phyloP scores from a whole-genome alignment of 92 coral and sea anemone species.

The Chrysogorgia sp. region DNA sequence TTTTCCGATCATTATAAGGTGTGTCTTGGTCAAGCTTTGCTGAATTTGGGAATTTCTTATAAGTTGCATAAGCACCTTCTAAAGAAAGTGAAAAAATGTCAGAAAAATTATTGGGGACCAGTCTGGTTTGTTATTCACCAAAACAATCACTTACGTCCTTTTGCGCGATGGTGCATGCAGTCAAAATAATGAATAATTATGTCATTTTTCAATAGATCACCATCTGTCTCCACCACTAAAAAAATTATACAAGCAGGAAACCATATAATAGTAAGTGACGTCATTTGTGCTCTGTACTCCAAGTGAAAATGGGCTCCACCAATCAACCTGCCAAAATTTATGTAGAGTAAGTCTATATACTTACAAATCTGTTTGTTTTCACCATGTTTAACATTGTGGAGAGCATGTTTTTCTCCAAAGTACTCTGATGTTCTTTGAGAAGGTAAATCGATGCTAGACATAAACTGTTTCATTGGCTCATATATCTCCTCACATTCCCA shows the following conservation, averaged over 20 bases:
- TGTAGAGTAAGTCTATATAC: neutral
- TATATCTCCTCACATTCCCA: conserved; percentile 78
- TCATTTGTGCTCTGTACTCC: no score
- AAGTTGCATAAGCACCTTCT: conserved; percentile 65
- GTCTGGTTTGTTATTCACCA: neutral
- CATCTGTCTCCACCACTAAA: conserved; percentile 12
- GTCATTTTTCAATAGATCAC: conserved; percentile 61
- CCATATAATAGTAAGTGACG: no score
- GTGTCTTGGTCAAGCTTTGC: conserved; percentile 66
- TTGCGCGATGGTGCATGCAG: conserved; percentile 82
- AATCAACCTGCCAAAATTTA: no score
- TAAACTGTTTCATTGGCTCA: conserved; percentile 69
- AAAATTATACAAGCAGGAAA: neutral
- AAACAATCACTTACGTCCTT: conserved; percentile 56
- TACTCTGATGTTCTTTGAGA: conserved; percentile 33
- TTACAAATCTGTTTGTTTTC: neutral
- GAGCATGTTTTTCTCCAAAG: neutral
- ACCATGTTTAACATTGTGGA: neutral
- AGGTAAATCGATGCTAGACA: conserved; percentile 71
- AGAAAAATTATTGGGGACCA: no score
- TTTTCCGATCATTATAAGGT: conserved; percentile 81
- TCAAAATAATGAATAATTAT: conserved; percentile 75
- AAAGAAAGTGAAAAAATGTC: no score
- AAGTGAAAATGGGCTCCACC: no score
- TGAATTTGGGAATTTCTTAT: conserved; percentile 68